Percentiles rank a stretch among this genome's conserved stretches.
phyloP scores from a whole-genome alignment of 2,797 vertebrate species.

The Sarcophilus harrisii region DNA sequence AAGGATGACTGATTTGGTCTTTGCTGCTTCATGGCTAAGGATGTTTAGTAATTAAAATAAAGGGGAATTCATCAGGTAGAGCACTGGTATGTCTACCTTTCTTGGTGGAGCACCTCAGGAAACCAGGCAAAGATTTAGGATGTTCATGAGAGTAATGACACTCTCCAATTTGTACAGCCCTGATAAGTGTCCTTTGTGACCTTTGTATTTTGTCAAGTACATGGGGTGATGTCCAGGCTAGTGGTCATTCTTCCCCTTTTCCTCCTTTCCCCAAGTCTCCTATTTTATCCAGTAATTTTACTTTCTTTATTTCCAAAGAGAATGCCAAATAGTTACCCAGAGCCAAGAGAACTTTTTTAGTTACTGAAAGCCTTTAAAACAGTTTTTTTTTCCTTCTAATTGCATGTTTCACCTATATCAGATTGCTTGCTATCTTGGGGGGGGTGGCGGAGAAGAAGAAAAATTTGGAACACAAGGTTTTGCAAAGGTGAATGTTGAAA shows the following conservation, averaged over 20 bases:
- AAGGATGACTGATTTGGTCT: neutral
- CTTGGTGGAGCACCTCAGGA: neutral
- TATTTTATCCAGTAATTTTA: neutral
- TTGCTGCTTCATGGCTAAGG: neutral
- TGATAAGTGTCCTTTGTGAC: neutral
- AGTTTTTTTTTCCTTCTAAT: too few species aligned
- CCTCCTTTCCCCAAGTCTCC: neutral
- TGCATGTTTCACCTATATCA: too few species aligned
- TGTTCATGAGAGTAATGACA: neutral
- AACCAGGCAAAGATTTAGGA: neutral
- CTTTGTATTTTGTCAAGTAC: neutral
- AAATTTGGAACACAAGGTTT: too few species aligned
- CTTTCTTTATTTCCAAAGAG: neutral
- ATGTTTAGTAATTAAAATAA: neutral
- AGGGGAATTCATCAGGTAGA: neutral
- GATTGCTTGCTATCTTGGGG: too few species aligned
- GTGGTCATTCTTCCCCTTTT: neutral
- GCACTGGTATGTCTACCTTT: neutral
- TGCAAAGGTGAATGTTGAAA: too few species aligned
- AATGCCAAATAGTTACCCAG: neutral
- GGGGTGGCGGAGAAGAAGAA: too few species aligned
- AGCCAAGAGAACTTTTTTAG: neutral
- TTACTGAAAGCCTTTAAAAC: neutral
- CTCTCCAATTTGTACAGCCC: neutral
- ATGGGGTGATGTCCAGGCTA: neutral